Percentiles rank a stretch among this genome's conserved stretches.
Evolutionary conservation across 2,888 invertebrate genomes (phyloP).

Genomic region (Metallyticus violacea): DNA sequence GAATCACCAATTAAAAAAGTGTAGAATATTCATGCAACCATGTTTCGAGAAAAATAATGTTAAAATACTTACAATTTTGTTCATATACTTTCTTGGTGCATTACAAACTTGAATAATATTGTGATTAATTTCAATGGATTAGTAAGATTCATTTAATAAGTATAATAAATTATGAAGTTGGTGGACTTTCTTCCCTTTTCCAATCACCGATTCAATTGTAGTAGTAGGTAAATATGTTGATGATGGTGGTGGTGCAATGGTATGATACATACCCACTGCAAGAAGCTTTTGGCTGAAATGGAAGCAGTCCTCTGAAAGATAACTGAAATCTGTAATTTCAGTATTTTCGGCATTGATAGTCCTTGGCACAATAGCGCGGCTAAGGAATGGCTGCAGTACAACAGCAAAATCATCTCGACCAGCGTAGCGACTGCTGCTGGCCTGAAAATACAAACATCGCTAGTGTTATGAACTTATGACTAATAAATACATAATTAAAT

Average conservation of each 20-base stretch:
- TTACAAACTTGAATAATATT: no score
- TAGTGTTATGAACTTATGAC: neutral
- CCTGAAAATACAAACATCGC: neutral
- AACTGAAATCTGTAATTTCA: conserved; percentile 26
- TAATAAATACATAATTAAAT: neutral
- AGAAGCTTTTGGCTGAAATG: conserved; percentile 31
- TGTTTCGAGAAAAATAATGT: no score
- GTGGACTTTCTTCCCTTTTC: no score
- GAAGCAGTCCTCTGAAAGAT: conserved; percentile 33
- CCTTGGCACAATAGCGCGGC: conserved; percentile 17
- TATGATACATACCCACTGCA: conserved; percentile 21
- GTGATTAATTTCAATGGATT: no score
- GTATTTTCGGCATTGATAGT: neutral
- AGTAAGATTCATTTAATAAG: no score
- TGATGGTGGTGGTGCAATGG: neutral
- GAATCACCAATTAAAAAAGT: no score
- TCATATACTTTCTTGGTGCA: no score
- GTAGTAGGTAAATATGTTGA: no score
- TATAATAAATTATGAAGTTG: no score
- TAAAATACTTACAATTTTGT: no score
- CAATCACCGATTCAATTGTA: no score
- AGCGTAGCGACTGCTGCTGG: neutral
- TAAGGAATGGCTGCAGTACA: conserved; percentile 30
- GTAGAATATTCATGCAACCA: no score
- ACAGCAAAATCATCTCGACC: conserved; percentile 31